A percentile compares a stretch with the other conserved stretches of the same genome.
These are phyloP conservation scores for Diploscapter pachys DNA, from an alignment of 1,140 invertebrate genomes.

Conservation along the genomic window DNA sequence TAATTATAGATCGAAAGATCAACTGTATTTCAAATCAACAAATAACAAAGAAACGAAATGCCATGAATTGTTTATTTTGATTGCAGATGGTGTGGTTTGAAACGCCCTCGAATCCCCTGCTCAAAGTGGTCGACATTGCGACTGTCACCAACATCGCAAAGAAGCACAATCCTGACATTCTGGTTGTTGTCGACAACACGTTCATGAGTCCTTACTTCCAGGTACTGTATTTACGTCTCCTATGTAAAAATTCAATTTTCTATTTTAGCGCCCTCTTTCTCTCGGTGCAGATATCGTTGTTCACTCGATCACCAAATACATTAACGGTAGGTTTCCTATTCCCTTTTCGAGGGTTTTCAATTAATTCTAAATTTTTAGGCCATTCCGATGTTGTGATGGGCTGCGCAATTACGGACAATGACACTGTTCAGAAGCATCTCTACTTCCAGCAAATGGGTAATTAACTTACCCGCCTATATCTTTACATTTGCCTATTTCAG, in stretches of 20 bases:
- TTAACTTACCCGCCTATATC: not conserved
- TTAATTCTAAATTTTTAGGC: conserved; percentile 55
- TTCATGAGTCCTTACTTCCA: conserved; percentile 94
- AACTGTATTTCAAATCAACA: no score
- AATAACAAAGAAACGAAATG: no score
- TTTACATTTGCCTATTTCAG: conserved; percentile 23
- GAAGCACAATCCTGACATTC: conserved; percentile 67
- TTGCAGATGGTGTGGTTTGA: conserved; percentile 90
- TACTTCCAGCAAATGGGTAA: conserved; percentile 79
- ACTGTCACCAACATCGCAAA: conserved; percentile 70
- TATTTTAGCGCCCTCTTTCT: conserved; percentile 73
- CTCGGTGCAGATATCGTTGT: conserved; percentile 86
- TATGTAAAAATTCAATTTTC: conserved; percentile 25
- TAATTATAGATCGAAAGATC: no score
- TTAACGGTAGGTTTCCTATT: conserved; percentile 70
- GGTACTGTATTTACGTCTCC: conserved; percentile 57
- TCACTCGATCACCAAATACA: conserved; percentile 94
- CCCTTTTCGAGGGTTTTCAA: no score
- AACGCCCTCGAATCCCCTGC: conserved; percentile 91
- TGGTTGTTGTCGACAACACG: conserved; percentile 92
- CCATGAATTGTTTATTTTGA: conserved; percentile 55
- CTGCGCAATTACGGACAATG: conserved; percentile 70
- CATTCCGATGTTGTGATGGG: conserved; percentile 96
- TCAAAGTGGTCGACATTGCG: conserved; percentile 85
- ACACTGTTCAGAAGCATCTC: conserved; percentile 71